Evolutionary conservation across 2,888 invertebrate genomes (phyloP).

Genomic region (Melipona beecheii): DNA sequence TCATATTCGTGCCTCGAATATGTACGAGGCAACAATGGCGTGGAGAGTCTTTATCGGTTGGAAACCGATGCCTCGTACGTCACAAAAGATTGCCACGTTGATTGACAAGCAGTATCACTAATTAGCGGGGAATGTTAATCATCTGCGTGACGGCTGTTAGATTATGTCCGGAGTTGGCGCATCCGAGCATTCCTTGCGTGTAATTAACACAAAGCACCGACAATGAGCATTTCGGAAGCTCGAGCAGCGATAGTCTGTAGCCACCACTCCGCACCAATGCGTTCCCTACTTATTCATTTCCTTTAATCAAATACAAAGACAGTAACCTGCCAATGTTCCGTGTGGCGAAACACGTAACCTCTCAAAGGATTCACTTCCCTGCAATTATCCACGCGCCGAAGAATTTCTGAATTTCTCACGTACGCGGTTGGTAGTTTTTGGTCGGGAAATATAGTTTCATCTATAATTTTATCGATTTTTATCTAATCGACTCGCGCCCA

Average conservation of each 20-base stretch:
- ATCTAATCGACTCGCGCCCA: background rate
- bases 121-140: constrained; percentile 10
- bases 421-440: background rate
- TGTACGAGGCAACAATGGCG: background rate
- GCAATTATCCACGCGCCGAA: background rate
- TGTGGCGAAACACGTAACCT: background rate
- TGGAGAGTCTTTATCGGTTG: background rate
- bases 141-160: constrained; percentile 2
- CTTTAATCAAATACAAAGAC: constrained; percentile 24
- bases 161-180: background rate
- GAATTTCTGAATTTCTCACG: background rate
- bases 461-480: too few species aligned
- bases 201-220: constrained; percentile 16
- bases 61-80: background rate
- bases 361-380: background rate
- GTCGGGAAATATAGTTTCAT: background rate
- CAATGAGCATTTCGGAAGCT: background rate
- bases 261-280: background rate
- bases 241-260: background rate
- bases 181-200: constrained; percentile 5
- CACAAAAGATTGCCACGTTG: background rate
- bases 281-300: constrained; percentile 8
- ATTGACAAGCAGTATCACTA: background rate
- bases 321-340: background rate
- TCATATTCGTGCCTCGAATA: background rate